Evolutionary conservation across 2,113 vertebrate species (phyloP), one percentile per base, ranked within the genome.

Genomic region (Xenus cinereus): DNA sequence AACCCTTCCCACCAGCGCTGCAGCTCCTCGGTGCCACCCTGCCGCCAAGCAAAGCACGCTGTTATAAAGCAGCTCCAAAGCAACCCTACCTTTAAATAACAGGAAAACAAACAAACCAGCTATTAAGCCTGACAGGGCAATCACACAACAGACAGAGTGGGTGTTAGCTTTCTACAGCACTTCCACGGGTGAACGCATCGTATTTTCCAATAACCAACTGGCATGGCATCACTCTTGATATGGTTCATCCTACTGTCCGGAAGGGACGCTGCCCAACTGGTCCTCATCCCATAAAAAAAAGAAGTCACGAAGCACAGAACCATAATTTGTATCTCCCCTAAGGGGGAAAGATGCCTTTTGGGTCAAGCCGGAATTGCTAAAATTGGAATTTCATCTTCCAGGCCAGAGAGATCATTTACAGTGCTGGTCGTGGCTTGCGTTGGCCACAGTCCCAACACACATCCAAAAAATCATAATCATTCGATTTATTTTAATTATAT

Each of bases 401-500:
- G 6, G 41, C 50, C 64, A 71, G 20, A 60, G 60, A 89, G 74
- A 75, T 39, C 27, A 35, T 75, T 62, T 60, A 62, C 30, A 64
- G 41, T 37, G 9, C 43, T 72, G 46, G 24, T 71, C 79, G 66
- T 39, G 56, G 68, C 63, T 73, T 54, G 4, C 14, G 59, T 6
- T 86, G 63, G 82, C 50, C 46, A 71, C 50, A 71, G 35, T 81
- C 72, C 72, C 64, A 83, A 83, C 3, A 84, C 19, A 64, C 13
- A 78, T 81, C 35, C 46, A 81, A 86, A 91, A 92, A 85, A 43
- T 46, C 27, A 71, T 46, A 76, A 50, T 45, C 16, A 93, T 60
- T 73, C 41, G 4, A 66, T 77, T 88, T 66, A 66, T 93, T 90
- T 79, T 91, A 90, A 91, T 90, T 86, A 33, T 66, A 90, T 60